Evolutionary conservation across 2,888 invertebrate species (phyloP).

Genomic region (Drosophila conformis): DNA sequence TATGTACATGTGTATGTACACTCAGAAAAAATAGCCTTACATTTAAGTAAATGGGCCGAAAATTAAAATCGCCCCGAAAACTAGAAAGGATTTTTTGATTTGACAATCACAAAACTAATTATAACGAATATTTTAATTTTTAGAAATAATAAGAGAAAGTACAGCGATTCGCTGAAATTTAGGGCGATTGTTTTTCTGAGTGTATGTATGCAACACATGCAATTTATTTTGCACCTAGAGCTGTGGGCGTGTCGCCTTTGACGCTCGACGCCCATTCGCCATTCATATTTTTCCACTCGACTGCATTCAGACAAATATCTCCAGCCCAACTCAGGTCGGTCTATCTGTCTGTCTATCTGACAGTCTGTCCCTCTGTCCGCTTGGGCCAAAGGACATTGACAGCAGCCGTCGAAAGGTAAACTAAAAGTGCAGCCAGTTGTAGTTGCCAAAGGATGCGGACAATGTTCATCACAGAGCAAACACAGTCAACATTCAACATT

Average conservation of each 20-base stretch:
- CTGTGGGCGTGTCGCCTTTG: constrained; percentile 59
- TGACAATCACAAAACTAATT: background rate
- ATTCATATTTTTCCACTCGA: constrained; percentile 76
- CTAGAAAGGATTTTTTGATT: background rate
- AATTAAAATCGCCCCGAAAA: background rate
- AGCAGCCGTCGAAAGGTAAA: constrained; percentile 69
- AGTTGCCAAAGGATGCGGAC: constrained; percentile 58
- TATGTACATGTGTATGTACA: constrained; percentile 6
- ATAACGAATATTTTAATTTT: background rate
- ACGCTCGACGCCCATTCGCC: constrained; percentile 67
- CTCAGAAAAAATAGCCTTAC: background rate
- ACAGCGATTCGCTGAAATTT: background rate
- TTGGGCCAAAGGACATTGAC: constrained; percentile 72
- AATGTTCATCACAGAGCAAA: constrained; percentile 32
- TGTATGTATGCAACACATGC: constrained; percentile 35
- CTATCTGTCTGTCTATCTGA: background rate
- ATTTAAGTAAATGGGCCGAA: background rate
- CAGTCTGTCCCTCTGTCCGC: background rate
- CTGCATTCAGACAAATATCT: constrained; percentile 68
- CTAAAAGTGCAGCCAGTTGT: constrained; percentile 55
- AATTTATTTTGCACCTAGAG: constrained; percentile 64
- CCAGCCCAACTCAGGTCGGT: constrained; percentile 16
- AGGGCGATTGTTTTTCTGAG: background rate
- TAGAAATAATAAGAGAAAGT: too few species aligned
- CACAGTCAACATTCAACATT: constrained; percentile 1